Evolutionary conservation across 2,113 vertebrate genomes (phyloP), one percentile per base, ranked within the genome.

Genomic region (Dromas ardeola): DNA sequence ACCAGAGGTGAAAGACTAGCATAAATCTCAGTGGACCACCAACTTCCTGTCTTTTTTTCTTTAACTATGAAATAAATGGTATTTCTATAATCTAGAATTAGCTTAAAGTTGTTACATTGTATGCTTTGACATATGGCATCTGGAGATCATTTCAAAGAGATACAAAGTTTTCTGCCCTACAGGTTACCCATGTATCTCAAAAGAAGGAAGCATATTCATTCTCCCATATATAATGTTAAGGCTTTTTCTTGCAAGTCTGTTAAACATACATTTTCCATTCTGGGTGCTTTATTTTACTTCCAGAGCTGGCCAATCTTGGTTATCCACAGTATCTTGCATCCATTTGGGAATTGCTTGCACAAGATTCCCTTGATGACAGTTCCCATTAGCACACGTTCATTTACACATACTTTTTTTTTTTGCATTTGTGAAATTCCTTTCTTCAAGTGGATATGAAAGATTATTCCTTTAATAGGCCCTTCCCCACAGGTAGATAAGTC

Each of bases 331-430:
- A 93, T 83, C 97, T 96, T 65, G 45, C 71, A 95, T 95, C 87
- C 66, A 1, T 85, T 90, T 17, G 15, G 93, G 95, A 97, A 95
- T 67, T 85, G 81, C 69, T 84, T 47, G 80, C 73, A 67, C 71
- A 91, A 80, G 65, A 85, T 90, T 93, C 89, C 25, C 30, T n/a
- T 78, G 95, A 66, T 96, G 96, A 97, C 84, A 97, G 95, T 90
- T 97, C 78, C 96, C 90, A 96, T 97, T 98, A 97, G 74, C 95
- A 83, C 94, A 81, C 80, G 25, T 95, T 97, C 95, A 97, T 95
- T 96, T 90, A 83, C 29, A 1, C 81, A 94, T 89, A 47, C 40
- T n/a, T 94, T 90, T 95, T 95, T 93, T 92, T 94, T 90, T 95
- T 95, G 45, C 88, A 91, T 88, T 95, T 87, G 93, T 95, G 94